Percentiles rank a stretch among this genome's conserved stretches.
These are phyloP conservation scores for Prunella fulvescens DNA, from an alignment of 2,113 vertebrate species.

Conservation along the genomic window DNA sequence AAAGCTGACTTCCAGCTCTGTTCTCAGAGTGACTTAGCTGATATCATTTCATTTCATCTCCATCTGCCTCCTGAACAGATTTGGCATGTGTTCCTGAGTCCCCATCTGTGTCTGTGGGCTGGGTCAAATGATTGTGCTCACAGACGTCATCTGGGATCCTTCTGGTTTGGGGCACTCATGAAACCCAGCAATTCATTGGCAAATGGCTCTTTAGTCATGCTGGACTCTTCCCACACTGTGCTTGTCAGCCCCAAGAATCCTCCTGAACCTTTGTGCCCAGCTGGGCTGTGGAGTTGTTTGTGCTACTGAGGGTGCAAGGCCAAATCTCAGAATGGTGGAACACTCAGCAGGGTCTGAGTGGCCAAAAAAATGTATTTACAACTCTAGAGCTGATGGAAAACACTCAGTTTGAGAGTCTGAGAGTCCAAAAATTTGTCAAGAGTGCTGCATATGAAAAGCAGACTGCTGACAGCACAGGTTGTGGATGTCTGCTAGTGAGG, in stretches of 20 bases:
- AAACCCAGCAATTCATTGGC: conserved; percentile 20
- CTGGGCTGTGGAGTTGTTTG: not conserved
- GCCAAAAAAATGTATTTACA: not conserved
- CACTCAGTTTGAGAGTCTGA: not conserved
- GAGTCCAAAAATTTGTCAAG: not conserved
- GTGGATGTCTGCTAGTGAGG: not conserved
- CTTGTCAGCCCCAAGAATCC: not conserved
- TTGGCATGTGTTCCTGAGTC: conserved; percentile 25
- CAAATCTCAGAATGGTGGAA: not conserved
- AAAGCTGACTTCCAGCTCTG: not conserved
- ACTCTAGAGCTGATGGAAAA: not conserved
- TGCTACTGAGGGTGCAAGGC: not conserved
- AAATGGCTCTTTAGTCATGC: conserved; percentile 19
- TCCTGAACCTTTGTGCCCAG: not conserved
- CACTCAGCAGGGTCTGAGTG: not conserved
- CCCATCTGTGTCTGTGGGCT: conserved; percentile 59
- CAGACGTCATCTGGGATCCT: conserved; percentile 48
- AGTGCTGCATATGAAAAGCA: not conserved
- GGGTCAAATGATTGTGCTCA: conserved; percentile 53
- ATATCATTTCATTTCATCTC: conserved; percentile 50
- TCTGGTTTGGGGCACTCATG: conserved; percentile 25
- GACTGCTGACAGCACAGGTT: not conserved
- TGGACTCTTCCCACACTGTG: conserved; percentile 25
- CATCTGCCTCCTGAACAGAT: conserved; percentile 49
- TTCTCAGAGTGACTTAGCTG: not conserved